phyloP scores from a whole-genome alignment of 2,888 invertebrate species.

The Bedellia somnulentella region DNA sequence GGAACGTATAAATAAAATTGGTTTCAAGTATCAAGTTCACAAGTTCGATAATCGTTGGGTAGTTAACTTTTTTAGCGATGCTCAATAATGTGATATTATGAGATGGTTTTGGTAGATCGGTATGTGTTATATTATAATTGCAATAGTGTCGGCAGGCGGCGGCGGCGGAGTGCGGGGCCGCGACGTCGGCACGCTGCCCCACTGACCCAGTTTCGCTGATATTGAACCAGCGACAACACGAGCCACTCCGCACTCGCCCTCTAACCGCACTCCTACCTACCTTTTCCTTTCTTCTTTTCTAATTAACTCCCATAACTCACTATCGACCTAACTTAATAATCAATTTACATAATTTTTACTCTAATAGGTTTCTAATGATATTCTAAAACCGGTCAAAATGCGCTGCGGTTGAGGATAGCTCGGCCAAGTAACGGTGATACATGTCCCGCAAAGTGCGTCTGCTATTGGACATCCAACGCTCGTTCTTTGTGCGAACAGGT shows the following conservation, averaged over 20 bases:
- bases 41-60: too few relatives aligned
- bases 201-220: conserved; percentile 56
- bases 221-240: conserved; percentile 52
- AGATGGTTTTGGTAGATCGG: too few relatives aligned
- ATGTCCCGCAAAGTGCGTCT: conserved; percentile 22
- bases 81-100: too few relatives aligned
- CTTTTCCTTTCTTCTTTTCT: conserved; percentile 13
- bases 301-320: too few relatives aligned
- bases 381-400: too few relatives aligned
- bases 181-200: conserved; percentile 47
- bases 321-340: too few relatives aligned
- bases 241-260: conserved; percentile 48
- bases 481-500: conserved; percentile 34
- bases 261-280: conserved; percentile 39
- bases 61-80: too few relatives aligned
- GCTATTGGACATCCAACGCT: too few relatives aligned
- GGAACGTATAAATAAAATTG: too few relatives aligned
- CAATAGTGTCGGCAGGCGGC: conserved; percentile 16
- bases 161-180: conserved; percentile 24
- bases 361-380: too few relatives aligned
- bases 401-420: conserved; percentile 13
- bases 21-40: too few relatives aligned
- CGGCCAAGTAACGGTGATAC: conserved; percentile 27
- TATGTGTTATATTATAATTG: conserved; percentile 14
- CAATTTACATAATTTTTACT: too few relatives aligned